Evolutionary conservation across 2,888 invertebrate genomes (phyloP).

Genomic region (Bellardia pandia): DNA sequence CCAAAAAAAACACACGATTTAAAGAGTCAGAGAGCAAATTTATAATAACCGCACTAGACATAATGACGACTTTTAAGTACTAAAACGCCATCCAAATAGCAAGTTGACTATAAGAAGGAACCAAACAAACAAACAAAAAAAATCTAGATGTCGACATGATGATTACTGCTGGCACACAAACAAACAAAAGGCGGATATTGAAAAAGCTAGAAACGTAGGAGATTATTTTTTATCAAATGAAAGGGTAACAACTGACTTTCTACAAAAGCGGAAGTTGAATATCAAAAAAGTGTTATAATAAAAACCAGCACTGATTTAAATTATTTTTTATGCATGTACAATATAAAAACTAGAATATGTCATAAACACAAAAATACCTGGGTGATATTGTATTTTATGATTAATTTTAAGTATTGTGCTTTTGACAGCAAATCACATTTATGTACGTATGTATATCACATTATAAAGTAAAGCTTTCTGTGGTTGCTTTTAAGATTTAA

Average conservation of each 20-base stretch:
- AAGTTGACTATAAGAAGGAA: slow-evolving; percentile 27
- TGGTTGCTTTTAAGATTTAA: no score
- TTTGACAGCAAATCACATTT: background rate
- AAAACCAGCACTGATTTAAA: background rate
- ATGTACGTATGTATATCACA: background rate
- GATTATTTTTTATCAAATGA: slow-evolving; percentile 38
- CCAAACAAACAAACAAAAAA: background rate
- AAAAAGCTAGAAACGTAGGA: slow-evolving; percentile 43
- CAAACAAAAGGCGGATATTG: slow-evolving; percentile 68
- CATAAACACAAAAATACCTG: background rate
- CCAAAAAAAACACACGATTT: slow-evolving; percentile 25
- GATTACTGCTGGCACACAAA: slow-evolving; percentile 52
- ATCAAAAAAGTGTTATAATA: background rate
- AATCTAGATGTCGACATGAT: slow-evolving; percentile 62
- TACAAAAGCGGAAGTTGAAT: background rate
- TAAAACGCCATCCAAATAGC: slow-evolving; percentile 53
- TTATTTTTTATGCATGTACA: background rate
- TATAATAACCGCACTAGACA: slow-evolving; percentile 70
- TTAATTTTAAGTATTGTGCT: no score
- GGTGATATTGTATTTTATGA: background rate
- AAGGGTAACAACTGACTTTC: slow-evolving; percentile 40
- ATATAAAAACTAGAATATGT: background rate
- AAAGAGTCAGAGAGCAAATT: slow-evolving; percentile 48
- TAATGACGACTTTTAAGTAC: slow-evolving; percentile 68
- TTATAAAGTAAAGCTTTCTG: background rate